Conservation (phyloP, 2,888 invertebrate species). For the Malachius bipustulatus region DNA sequence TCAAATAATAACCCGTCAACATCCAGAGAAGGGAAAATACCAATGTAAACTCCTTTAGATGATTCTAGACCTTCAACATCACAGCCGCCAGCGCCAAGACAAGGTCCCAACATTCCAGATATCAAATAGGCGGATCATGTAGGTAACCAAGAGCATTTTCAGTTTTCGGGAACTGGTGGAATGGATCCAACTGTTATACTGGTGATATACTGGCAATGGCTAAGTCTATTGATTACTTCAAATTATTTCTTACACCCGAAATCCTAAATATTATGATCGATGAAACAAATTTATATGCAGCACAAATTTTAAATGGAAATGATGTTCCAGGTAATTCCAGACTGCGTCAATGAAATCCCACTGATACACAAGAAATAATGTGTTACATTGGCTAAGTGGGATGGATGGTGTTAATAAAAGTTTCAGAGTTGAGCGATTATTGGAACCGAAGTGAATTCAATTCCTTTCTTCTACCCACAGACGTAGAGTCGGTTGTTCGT, state of each 20-base stretch:
- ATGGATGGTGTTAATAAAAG: not conserved
- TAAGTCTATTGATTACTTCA: constrained; percentile 7
- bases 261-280: constrained; percentile 4
- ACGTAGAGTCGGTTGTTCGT: too few relatives aligned
- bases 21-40: not conserved
- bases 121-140: constrained; percentile 6
- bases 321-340: constrained; percentile 1
- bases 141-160: constrained; percentile 7
- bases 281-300: constrained; percentile 5
- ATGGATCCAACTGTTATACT: constrained; percentile 8
- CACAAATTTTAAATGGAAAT: not conserved
- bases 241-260: constrained; percentile 6
- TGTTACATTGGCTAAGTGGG: not conserved
- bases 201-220: constrained; percentile 6
- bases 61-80: constrained; percentile 6
- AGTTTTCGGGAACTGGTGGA: constrained; percentile 4
- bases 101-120: constrained; percentile 5
- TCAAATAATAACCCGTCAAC: not conserved
- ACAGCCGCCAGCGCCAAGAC: constrained; percentile 4
- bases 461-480: too few relatives aligned
- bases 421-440: too few relatives aligned
- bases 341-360: constrained; percentile 3
- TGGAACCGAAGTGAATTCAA: too few relatives aligned
- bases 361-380: constrained; percentile 2
- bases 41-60: constrained; percentile 1